Conservation (phyloP, 2,888 invertebrate genomes). For the Drosophila anceps region DNA sequence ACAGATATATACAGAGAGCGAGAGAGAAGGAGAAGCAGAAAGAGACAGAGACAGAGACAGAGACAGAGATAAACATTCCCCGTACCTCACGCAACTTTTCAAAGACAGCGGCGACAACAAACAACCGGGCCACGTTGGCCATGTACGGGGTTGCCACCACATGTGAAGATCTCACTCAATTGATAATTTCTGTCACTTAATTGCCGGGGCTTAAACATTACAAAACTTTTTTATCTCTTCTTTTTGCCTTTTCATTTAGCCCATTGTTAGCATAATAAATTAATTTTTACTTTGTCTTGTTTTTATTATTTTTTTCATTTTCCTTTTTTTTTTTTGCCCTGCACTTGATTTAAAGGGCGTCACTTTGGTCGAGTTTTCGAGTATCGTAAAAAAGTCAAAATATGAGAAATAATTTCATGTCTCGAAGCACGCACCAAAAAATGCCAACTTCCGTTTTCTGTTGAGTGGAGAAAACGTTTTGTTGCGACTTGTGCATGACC, state of each 20-base stretch:
- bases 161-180: conserved; percentile 72
- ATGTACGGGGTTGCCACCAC: conserved; percentile 52
- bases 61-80: background rate
- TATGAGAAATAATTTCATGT: conserved; percentile 47
- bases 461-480: background rate
- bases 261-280: conserved; percentile 79
- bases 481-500: conserved; percentile 8
- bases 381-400: conserved; percentile 53
- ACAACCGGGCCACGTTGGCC: conserved; percentile 38
- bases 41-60: background rate
- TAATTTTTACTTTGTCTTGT: conserved; percentile 51
- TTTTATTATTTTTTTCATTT: conserved; percentile 6
- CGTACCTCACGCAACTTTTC: conserved; percentile 7
- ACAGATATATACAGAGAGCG: background rate
- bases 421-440: conserved; percentile 54
- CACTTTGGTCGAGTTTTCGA: conserved; percentile 27
- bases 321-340: background rate
- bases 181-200: conserved; percentile 77
- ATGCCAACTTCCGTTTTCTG: conserved; percentile 45
- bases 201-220: conserved; percentile 77
- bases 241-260: conserved; percentile 19
- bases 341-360: conserved; percentile 33
- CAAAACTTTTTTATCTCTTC: conserved; percentile 65
- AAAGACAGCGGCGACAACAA: conserved; percentile 56
- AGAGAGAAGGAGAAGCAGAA: background rate